Conservation (phyloP, 2,888 invertebrate genomes). For the Cheiracanthium punctorium region DNA sequence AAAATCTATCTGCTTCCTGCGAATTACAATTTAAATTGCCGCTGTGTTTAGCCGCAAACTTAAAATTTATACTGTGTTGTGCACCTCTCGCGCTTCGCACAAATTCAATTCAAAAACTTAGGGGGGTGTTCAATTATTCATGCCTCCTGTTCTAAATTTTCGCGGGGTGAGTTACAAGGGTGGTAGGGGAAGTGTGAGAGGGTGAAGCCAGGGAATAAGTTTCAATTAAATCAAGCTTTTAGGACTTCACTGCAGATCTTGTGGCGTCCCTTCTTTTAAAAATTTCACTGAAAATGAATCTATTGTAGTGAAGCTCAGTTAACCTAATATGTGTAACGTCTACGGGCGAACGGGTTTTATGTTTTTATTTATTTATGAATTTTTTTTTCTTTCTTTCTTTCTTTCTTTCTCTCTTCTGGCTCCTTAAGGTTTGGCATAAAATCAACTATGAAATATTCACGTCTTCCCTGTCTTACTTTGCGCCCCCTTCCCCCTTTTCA, state of each 20-base stretch:
- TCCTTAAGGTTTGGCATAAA: constrained; percentile 44
- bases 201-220: constrained; percentile 43
- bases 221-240: constrained; percentile 67
- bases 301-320: constrained; percentile 54
- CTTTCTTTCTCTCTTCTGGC: constrained; percentile 5
- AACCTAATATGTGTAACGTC: constrained; percentile 64
- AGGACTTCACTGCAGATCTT: constrained; percentile 4
- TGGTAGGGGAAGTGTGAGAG: neutral
- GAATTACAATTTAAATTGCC: constrained; percentile 30
- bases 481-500: constrained; percentile 5
- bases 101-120: constrained; percentile 4
- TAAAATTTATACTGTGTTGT: neutral
- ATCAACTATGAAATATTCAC: constrained; percentile 69
- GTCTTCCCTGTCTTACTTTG: constrained; percentile 60
- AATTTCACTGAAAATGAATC: constrained; percentile 45
- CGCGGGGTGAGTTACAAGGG: neutral
- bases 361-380: constrained; percentile 1
- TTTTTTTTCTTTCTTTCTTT: constrained; percentile 19
- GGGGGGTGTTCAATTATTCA: neutral
- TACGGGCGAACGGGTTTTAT: constrained; percentile 1
- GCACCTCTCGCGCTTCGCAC: neutral
- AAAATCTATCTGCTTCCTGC: neutral
- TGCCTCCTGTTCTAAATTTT: constrained; percentile 2
- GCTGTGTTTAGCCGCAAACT: constrained; percentile 19
- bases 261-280: constrained; percentile 42